Evolutionary conservation across 2,888 invertebrate species (phyloP), one percentile per base, ranked within the genome.

Genomic region (Hypomecis punctinalis): DNA sequence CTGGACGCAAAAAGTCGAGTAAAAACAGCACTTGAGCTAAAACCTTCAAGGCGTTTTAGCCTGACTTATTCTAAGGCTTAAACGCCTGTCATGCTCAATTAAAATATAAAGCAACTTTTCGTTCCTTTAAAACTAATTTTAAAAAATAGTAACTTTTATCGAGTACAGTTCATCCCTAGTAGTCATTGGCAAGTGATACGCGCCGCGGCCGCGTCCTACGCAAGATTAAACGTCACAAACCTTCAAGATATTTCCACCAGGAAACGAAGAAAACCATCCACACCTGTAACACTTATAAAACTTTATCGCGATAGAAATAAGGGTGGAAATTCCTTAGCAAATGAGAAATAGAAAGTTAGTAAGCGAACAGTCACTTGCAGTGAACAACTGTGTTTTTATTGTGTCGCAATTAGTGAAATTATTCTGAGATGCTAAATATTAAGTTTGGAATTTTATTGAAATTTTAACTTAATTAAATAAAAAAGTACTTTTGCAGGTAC

Each of bases 191-290:
- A 78, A 89, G 86, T 91, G 92, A 91, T 90, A 89, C 91, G 90
- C 89, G 86, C 86, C 84, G 84, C 85, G 86, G 85, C 82, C 86
- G 88, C 85, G 89, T 86, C 84, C 83, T 86, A 90, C 91, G 91
- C 91, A 91, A 93, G 91, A 93, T 92, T 92, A 93, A 92, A 92
- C 90, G 92, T 92, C 92, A 92, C 89, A 86, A 90, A 86, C 90
- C 91, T 88, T 89, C 89, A 79, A 82, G 83, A 83, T 80, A 82
- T 82, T 83, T 82, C 78, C 78, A 77, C 78, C 72, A 80, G 75
- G 71, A 76, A 67, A 72, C 78, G 80, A 76, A 76, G 73, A 74
- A 74, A 75, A 72, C 74, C 69, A 71, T 61, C 62, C 66, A 74
- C 66, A 80, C 78, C 76, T 77, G 73, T 73, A 7, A 56, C 80